phyloP scores from a whole-genome alignment of 2,797 vertebrate genomes.

The Syndactyla subalaris region DNA sequence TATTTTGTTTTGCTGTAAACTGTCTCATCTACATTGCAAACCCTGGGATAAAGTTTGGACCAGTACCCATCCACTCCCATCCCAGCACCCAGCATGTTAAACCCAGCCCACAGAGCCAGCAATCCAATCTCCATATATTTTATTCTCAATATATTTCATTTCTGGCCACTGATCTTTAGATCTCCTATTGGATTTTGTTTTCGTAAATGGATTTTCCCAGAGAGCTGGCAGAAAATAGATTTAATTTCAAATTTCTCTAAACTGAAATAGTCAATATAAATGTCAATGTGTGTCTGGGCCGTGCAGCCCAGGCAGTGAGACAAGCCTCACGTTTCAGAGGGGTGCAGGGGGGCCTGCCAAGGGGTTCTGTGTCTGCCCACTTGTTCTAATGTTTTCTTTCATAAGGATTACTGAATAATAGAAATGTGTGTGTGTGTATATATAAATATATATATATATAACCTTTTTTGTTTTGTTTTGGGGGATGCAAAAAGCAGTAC shows the following conservation, averaged over 20 bases:
- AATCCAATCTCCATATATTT: constrained; percentile 75
- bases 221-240: constrained; percentile 72
- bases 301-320: not conserved
- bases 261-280: constrained; percentile 72
- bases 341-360: accelerated
- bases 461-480: not conserved
- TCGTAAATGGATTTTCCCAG: constrained; percentile 72
- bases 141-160: constrained; percentile 75
- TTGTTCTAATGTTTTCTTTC: not conserved
- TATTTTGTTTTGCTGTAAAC: not conserved
- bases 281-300: constrained; percentile 24
- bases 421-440: not conserved
- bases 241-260: constrained; percentile 76
- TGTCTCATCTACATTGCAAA: not conserved
- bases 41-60: not conserved
- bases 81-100: not conserved
- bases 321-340: not conserved
- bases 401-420: not conserved
- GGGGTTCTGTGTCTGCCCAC: not conserved
- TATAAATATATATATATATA: too few relatives aligned
- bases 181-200: constrained; percentile 76
- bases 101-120: not conserved
- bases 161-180: constrained; percentile 72
- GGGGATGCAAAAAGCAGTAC: not conserved
- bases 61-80: not conserved